A percentile compares a stretch with the other conserved stretches of the same genome.
phyloP scores from a whole-genome alignment of 53 echinoderm and acorn worm genomes.

The Actinopyga echinites region DNA sequence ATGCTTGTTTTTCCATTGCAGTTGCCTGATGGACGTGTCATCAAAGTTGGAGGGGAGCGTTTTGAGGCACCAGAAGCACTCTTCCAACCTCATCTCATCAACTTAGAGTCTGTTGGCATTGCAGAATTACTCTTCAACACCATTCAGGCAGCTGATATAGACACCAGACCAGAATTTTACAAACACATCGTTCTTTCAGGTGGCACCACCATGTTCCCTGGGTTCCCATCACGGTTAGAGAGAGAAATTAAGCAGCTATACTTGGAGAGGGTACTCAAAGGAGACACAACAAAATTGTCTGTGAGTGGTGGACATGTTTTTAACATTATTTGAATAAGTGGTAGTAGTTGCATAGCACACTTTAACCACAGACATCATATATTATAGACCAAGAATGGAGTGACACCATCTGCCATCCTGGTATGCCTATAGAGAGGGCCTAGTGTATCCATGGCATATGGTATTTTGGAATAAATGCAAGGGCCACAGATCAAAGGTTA shows the following conservation, averaged over 20 bases:
- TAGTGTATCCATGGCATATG: no score
- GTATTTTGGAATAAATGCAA: no score
- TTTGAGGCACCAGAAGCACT: constrained; percentile 97
- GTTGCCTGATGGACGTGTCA: constrained; percentile 95
- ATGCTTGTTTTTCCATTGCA: neutral
- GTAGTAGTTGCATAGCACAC: neutral
- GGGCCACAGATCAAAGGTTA: no score
- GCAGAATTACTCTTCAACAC: constrained; percentile 97
- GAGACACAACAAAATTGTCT: constrained; percentile 79
- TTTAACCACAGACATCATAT: neutral
- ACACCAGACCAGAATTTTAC: constrained; percentile 95
- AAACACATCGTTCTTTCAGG: constrained; percentile 98
- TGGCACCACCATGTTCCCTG: constrained; percentile 99
- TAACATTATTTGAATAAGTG: neutral
- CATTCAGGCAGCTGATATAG: constrained; percentile 89
- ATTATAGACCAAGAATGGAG: neutral
- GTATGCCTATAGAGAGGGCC: no score
- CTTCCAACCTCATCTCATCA: constrained; percentile 99
- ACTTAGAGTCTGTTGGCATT: constrained; percentile 85
- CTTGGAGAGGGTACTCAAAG: constrained; percentile 92
- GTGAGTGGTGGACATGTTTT: constrained; percentile 60
- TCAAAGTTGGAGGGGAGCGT: constrained; percentile 94
- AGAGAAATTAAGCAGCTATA: constrained; percentile 97
- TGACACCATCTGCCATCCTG: no score
- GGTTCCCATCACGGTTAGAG: constrained; percentile 93